phyloP scores from a whole-genome alignment of 2,888 invertebrate species.

The Eupithecia subumbrata region DNA sequence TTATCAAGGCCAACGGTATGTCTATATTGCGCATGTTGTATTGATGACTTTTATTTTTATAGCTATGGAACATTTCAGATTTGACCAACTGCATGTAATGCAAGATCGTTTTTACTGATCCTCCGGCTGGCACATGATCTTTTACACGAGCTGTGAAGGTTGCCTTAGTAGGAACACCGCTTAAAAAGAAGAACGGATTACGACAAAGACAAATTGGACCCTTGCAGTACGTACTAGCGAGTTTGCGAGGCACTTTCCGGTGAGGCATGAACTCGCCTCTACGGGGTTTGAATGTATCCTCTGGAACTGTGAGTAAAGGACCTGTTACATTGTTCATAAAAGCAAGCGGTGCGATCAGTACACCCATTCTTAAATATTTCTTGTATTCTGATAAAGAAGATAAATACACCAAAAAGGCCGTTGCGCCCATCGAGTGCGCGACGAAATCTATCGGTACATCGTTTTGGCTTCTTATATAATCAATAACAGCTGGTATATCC shows the following conservation, averaged over 20 bases:
- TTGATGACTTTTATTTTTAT: conserved; percentile 48
- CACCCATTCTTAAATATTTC: conserved; percentile 61
- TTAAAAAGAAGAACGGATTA: conserved; percentile 67
- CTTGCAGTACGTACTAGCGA: conserved; percentile 59
- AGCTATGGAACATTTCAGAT: conserved; percentile 66
- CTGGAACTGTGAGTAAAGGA: conserved; percentile 56
- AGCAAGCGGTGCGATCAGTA: conserved; percentile 66
- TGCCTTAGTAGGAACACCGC: conserved; percentile 56
- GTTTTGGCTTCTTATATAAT: conserved; percentile 60
- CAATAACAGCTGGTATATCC: conserved; percentile 65
- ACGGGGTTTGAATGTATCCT: conserved; percentile 51
- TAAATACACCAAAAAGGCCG: conserved; percentile 64
- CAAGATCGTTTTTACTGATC: conserved; percentile 65
- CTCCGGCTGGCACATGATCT: conserved; percentile 67
- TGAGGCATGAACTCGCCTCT: conserved; percentile 61
- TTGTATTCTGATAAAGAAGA: conserved; percentile 63
- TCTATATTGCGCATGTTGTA: conserved; percentile 55
- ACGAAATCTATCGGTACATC: conserved; percentile 61
- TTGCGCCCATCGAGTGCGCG: conserved; percentile 73
- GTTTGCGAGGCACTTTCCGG: conserved; percentile 57
- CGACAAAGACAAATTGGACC: conserved; percentile 58
- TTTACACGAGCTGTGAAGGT: conserved; percentile 55
- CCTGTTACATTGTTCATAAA: conserved; percentile 62
- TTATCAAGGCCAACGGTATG: conserved; percentile 63
- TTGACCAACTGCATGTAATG: conserved; percentile 64